These are phyloP conservation scores for Stenopsyche tienmushanensis DNA, from an alignment of 1,140 invertebrate genomes.

Conservation along the genomic window DNA sequence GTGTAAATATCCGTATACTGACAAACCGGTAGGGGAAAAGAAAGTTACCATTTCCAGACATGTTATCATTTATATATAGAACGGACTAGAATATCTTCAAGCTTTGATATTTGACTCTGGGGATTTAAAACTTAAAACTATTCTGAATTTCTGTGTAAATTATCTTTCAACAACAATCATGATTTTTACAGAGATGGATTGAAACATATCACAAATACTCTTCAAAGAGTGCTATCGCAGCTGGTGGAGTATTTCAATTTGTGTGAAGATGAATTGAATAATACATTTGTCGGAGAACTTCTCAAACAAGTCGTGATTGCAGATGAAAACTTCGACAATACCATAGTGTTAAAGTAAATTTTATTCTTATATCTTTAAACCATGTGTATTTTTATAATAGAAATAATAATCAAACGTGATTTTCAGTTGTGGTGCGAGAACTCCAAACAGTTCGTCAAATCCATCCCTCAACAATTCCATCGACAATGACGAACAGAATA, in stretches of 20 bases:
- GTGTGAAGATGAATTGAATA: conserved; percentile 77
- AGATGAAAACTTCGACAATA: conserved; percentile 38
- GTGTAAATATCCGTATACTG: too few species aligned
- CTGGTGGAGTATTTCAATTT: conserved; percentile 69
- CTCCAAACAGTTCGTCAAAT: neutral
- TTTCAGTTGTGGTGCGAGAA: conserved; percentile 14
- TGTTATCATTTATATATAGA: too few species aligned
- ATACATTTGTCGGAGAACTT: conserved; percentile 67
- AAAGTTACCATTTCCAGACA: too few species aligned
- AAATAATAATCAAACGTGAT: conserved; percentile 1
- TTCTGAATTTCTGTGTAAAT: too few species aligned
- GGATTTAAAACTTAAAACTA: too few species aligned
- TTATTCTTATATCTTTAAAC: neutral
- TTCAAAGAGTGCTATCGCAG: conserved; percentile 63
- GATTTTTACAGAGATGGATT: conserved; percentile 62
- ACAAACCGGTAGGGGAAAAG: too few species aligned
- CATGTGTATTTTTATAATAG: too few species aligned
- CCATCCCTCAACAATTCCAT: conserved; percentile 4
- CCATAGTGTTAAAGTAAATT: conserved; percentile 36
- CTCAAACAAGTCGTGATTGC: conserved; percentile 47
- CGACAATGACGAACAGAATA: conserved; percentile 40
- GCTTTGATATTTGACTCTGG: too few species aligned
- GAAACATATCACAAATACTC: conserved; percentile 57
- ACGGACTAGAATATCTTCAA: too few species aligned
- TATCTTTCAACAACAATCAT: too few species aligned